These are phyloP conservation scores for Lepidochitona cinerea DNA, from an alignment of 2,888 invertebrate species.

Conservation along the genomic window DNA sequence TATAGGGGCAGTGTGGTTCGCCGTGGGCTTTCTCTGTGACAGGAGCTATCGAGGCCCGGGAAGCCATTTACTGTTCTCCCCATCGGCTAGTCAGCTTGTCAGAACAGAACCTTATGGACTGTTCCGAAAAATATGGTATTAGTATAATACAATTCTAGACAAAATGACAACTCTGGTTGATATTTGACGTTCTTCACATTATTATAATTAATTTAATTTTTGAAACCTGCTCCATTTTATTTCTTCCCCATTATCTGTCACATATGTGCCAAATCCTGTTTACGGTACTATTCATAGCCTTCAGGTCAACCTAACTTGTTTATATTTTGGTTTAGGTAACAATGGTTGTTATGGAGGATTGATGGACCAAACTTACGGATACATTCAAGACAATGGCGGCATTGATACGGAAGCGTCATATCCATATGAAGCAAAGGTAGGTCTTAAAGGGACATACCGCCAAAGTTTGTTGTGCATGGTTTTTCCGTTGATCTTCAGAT, in stretches of 20 bases:
- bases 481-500: too few relatives aligned
- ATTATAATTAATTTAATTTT: too few relatives aligned
- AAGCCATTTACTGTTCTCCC: constrained; percentile 25
- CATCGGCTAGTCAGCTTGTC: constrained; percentile 27
- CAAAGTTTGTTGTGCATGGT: too few relatives aligned
- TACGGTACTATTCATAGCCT: too few relatives aligned
- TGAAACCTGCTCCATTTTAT: too few relatives aligned
- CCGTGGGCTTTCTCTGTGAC: constrained; percentile 34
- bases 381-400: constrained; percentile 74
- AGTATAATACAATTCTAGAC: too few relatives aligned
- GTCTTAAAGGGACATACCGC: too few relatives aligned
- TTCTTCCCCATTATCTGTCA: too few relatives aligned
- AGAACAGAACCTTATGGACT: constrained; percentile 35
- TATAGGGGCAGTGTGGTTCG: constrained; percentile 30
- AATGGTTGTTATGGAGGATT: constrained; percentile 39
- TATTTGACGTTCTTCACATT: too few relatives aligned
- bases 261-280: too few relatives aligned
- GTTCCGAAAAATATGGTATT: constrained; percentile 29
- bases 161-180: too few relatives aligned
- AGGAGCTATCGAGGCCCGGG: constrained; percentile 29
- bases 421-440: constrained; percentile 76
- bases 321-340: constrained; percentile 29
- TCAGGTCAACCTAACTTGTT: too few relatives aligned
- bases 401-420: constrained; percentile 90
- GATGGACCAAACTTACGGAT: constrained; percentile 35